Conservation (phyloP, 2,797 vertebrate species). For the Nasua narica region DNA sequence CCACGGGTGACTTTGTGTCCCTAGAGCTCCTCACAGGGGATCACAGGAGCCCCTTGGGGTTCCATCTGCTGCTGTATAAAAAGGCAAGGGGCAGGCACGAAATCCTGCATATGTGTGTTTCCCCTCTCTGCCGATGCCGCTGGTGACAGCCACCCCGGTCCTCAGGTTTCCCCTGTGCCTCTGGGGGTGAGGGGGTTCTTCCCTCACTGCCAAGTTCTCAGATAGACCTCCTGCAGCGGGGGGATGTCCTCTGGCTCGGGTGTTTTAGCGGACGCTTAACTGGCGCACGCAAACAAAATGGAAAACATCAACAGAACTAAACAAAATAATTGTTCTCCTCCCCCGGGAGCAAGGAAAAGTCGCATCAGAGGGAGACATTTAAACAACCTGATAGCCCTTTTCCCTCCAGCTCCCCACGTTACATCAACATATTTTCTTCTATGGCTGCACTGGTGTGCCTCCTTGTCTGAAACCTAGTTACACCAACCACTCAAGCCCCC, state of each 20-base stretch:
- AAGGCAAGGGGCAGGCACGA: background rate
- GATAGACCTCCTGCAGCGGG: background rate
- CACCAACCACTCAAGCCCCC: background rate
- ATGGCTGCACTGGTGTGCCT: fast-evolving
- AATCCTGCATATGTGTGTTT: no score
- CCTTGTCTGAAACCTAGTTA: background rate
- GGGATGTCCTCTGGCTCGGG: no score
- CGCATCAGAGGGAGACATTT: background rate
- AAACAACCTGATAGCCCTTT: background rate
- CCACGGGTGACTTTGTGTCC: background rate
- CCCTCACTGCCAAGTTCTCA: background rate
- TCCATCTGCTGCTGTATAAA: background rate
- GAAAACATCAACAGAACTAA: background rate
- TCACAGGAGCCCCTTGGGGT: background rate
- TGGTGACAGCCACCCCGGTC: fast-evolving
- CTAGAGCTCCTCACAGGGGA: background rate
- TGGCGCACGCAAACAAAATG: background rate
- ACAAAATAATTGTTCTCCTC: background rate
- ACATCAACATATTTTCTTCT: background rate
- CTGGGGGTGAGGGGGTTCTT: background rate
- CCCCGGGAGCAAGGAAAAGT: background rate
- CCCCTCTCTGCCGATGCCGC: background rate
- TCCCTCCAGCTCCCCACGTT: fast-evolving
- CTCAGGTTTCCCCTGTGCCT: background rate
- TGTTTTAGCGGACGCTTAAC: background rate